phyloP scores from a whole-genome alignment of 2,113 vertebrate genomes.

The Megaleporinus macrocephalus region DNA sequence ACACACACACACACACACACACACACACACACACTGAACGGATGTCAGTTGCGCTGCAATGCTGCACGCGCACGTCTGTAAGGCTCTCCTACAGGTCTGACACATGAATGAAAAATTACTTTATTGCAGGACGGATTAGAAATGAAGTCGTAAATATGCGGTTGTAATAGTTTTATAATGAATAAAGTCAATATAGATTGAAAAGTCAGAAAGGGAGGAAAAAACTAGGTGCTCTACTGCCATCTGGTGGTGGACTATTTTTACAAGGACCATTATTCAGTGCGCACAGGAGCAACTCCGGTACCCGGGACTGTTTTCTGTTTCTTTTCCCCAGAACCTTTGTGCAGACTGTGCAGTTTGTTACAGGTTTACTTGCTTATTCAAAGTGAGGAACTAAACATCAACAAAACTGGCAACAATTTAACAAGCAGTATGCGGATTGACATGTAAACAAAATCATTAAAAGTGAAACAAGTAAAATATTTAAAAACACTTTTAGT shows the following conservation, averaged over 20 bases:
- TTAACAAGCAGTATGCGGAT: too few species aligned
- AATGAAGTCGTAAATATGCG: neutral
- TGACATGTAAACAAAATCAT: too few species aligned
- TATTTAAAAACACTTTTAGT: too few species aligned
- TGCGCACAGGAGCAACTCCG: too few species aligned
- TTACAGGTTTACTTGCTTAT: too few species aligned
- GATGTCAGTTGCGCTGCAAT: neutral
- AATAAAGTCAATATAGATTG: neutral
- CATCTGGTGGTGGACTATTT: neutral
- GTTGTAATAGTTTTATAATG: neutral
- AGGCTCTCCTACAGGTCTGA: neutral
- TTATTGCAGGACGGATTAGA: neutral
- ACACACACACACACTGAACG: conserved; percentile 30
- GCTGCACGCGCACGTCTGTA: neutral
- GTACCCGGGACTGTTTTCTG: too few species aligned
- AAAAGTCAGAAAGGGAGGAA: neutral
- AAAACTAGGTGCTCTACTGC: neutral
- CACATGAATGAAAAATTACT: neutral
- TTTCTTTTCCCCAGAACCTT: too few species aligned
- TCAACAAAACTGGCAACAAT: too few species aligned
- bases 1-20: neutral
- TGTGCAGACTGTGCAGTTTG: too few species aligned
- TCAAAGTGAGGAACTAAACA: too few species aligned
- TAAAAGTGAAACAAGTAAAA: too few species aligned
- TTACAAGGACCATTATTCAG: too few species aligned